Conservation (phyloP, 2,888 invertebrate genomes). For the Zhengitettix transpicula region DNA sequence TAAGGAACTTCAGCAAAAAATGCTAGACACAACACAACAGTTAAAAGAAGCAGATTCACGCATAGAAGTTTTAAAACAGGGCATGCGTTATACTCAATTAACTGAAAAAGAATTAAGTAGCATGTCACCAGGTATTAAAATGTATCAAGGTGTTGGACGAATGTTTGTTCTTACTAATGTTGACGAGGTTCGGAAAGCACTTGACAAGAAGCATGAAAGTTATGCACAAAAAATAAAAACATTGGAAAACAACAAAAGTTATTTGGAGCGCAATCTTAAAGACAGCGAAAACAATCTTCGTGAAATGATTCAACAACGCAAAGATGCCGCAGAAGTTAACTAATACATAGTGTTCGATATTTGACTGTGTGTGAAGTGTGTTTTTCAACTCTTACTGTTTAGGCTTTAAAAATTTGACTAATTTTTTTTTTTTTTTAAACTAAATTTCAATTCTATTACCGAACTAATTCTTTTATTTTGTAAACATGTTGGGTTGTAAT, state of each 20-base stretch:
- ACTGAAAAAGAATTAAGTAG: slow-evolving; percentile 43
- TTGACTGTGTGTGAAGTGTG: too few species aligned
- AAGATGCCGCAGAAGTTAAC: slow-evolving; percentile 21
- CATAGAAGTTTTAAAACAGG: slow-evolving; percentile 48
- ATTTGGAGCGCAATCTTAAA: slow-evolving; percentile 62
- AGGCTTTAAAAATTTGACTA: too few species aligned
- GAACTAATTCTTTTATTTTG: too few species aligned
- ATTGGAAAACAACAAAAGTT: slow-evolving; percentile 55
- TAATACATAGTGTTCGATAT: neutral
- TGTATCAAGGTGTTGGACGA: slow-evolving; percentile 68
- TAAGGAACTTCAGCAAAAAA: slow-evolving; percentile 61
- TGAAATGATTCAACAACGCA: slow-evolving; percentile 60
- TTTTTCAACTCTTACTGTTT: neutral
- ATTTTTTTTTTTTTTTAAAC: too few species aligned
- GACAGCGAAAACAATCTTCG: slow-evolving; percentile 73
- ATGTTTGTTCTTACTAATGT: slow-evolving; percentile 64
- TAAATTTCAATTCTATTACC: too few species aligned
- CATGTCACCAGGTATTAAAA: slow-evolving; percentile 45
- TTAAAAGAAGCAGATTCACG: slow-evolving; percentile 62
- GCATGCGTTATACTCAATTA: slow-evolving; percentile 50
- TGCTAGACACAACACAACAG: slow-evolving; percentile 65
- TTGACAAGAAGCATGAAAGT: slow-evolving; percentile 38
- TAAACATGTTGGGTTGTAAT: too few species aligned
- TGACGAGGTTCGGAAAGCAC: slow-evolving; percentile 41
- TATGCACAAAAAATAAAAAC: slow-evolving; percentile 48